Evolutionary conservation across 1,140 invertebrate genomes (phyloP).

Genomic region (Pachyrhynchus sulphureomaculatus): DNA sequence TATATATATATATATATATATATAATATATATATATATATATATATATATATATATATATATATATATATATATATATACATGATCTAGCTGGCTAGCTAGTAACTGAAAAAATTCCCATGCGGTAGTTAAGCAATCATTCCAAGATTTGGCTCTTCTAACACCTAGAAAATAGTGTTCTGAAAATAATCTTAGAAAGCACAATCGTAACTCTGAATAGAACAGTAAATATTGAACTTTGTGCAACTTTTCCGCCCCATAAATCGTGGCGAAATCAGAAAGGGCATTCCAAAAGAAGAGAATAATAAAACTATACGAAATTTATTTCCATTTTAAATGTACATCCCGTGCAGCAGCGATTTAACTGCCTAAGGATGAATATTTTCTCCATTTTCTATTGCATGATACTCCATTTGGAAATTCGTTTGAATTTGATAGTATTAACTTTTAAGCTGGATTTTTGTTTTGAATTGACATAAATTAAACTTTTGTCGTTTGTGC

Average conservation of each 20-base stretch:
- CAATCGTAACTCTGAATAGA: too few relatives aligned
- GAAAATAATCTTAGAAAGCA: too few relatives aligned
- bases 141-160: too few relatives aligned
- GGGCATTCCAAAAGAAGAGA: not conserved
- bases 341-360: conserved; percentile 7
- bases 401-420: conserved; percentile 10
- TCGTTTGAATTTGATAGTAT: conserved; percentile 5
- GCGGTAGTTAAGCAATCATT: too few relatives aligned
- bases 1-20: too few relatives aligned
- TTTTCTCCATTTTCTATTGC: conserved; percentile 23
- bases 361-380: conserved; percentile 26
- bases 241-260: not conserved
- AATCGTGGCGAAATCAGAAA: not conserved
- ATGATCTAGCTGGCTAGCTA: too few relatives aligned
- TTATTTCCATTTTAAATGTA: conserved; percentile 30
- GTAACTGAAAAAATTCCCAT: too few relatives aligned
- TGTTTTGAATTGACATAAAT: conserved; percentile 3
- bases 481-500: conserved; percentile 1
- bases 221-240: too few relatives aligned
- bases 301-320: conserved; percentile 12
- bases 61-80: too few relatives aligned
- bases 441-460: conserved; percentile 7
- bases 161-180: too few relatives aligned
- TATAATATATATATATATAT: too few relatives aligned
- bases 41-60: too few relatives aligned